A percentile compares a stretch with the other conserved stretches of the same genome.
These are phyloP conservation scores for Drosophila repletoides DNA, from an alignment of 1,140 invertebrate species.

Conservation along the genomic window DNA sequence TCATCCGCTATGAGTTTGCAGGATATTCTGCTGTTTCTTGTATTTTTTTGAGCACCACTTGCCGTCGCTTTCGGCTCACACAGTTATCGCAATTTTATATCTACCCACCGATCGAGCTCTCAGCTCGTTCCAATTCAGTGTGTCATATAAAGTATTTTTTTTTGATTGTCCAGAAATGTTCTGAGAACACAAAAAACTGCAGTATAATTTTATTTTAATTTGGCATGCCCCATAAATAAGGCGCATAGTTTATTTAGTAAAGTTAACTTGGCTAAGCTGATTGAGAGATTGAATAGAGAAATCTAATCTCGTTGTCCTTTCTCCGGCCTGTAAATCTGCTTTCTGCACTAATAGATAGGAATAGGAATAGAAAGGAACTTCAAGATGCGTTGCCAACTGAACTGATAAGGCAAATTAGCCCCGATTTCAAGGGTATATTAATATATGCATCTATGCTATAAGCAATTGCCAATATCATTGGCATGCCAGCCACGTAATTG, in stretches of 20 bases:
- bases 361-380: no score
- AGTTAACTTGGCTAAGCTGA: no score
- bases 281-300: no score
- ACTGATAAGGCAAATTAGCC: no score
- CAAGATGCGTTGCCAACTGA: no score
- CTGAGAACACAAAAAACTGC: conserved; percentile 53
- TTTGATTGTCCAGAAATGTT: conserved; percentile 52
- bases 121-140: conserved; percentile 5
- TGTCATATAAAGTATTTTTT: conserved; percentile 36
- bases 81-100: conserved; percentile 29
- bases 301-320: no score
- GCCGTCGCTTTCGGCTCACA: conserved; percentile 5
- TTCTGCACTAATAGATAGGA: no score
- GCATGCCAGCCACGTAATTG: conserved; percentile 67
- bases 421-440: conserved; percentile 24
- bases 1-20: conserved; percentile 65
- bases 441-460: conserved; percentile 44
- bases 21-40: no score
- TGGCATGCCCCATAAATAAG: conserved; percentile 53
- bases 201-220: conserved; percentile 64
- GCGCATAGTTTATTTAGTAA: conserved; percentile 11
- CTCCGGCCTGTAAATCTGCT: no score
- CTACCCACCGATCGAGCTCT: background rate
- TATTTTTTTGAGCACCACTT: conserved; percentile 56
- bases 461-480: conserved; percentile 28